Evolutionary conservation across 2,888 invertebrate genomes (phyloP), one percentile per base, ranked within the genome.

Genomic region (Leuctra nigra): DNA sequence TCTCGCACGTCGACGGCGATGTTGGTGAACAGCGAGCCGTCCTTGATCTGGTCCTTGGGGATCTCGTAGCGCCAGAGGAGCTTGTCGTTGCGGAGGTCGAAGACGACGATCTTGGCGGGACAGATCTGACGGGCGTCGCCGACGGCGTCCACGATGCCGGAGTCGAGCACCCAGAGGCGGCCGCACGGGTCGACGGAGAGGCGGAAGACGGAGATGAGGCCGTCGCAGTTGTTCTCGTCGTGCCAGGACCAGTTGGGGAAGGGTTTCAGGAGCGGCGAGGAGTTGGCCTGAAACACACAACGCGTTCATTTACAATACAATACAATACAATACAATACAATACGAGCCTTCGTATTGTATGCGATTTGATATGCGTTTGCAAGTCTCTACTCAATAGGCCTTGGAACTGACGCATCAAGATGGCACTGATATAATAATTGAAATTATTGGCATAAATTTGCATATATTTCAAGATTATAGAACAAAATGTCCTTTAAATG

Each of bases 101-200:
- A 90, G 39, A 89, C 74, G 22, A 88, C 74, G 22, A 90, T 71
- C 22, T 83, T 77, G 0, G 86, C 79, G 1, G 82, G 76, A 14
- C 60, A 60, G 33, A 72, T 25, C 18, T 47, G 46, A 1, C 18
- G 2, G 6, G 55, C 29, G 14, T 47, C 46, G 11, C 36, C 29
- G 39, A 64, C 64, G 14, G 89, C 86, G 64, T 89, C 80, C 2
- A 85, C 80, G 66, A 86, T 83, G 0, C 91, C 91, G 0, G 88
- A 86, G 70, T 91, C 90, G 58, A 91, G 72, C 0, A 88, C 79
- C 90, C 90, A 91, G 3, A 91, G 73, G 36, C 88, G 78, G 48
- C 84, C 82, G 63, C 91, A 91, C 1, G 78, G 74, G 68, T 91
- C 91, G 0, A 83, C 81, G 64, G 80, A 80, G 46, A 88, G 75